Percentiles rank a stretch among this genome's conserved stretches.
These are phyloP conservation scores for Polydesmus complanatus DNA, from an alignment of 2,888 invertebrate genomes.

Conservation along the genomic window DNA sequence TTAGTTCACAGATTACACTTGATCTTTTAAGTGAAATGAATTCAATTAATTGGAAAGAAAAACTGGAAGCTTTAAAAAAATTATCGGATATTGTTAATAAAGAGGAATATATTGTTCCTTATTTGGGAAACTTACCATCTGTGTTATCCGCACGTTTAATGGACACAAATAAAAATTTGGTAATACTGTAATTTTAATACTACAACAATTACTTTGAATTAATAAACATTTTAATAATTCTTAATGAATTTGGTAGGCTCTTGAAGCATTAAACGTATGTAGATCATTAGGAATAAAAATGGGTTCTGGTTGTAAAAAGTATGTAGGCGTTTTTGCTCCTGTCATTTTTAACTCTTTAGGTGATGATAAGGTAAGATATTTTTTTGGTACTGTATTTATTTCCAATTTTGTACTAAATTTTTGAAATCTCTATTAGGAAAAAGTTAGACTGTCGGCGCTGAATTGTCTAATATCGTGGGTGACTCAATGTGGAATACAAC, in stretches of 20 bases:
- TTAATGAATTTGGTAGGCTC: constrained; percentile 40
- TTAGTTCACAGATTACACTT: constrained; percentile 60
- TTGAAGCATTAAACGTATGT: constrained; percentile 66
- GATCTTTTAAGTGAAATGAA: constrained; percentile 60
- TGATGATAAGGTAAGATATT: constrained; percentile 50
- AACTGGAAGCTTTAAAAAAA: constrained; percentile 60
- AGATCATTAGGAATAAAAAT: constrained; percentile 66
- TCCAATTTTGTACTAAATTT: background rate
- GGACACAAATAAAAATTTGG: constrained; percentile 83
- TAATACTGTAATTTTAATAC: constrained; percentile 16
- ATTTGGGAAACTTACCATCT: constrained; percentile 69
- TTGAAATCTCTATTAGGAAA: constrained; percentile 44
- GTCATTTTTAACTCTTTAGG: constrained; percentile 54
- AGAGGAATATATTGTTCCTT: constrained; percentile 65
- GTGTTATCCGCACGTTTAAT: constrained; percentile 59
- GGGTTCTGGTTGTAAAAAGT: constrained; percentile 63
- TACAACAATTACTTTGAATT: background rate
- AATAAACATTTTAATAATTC: no score
- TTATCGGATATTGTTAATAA: constrained; percentile 54
- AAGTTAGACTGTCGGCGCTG: constrained; percentile 64
- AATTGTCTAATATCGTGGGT: constrained; percentile 73
- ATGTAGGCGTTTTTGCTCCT: constrained; percentile 68
- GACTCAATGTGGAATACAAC: constrained; percentile 55
- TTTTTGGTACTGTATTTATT: background rate
- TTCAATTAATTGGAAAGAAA: constrained; percentile 85